Base-by-base conservation (phyloP, 2,797 vertebrate genomes). In the Galaxias olidus region DNA sequence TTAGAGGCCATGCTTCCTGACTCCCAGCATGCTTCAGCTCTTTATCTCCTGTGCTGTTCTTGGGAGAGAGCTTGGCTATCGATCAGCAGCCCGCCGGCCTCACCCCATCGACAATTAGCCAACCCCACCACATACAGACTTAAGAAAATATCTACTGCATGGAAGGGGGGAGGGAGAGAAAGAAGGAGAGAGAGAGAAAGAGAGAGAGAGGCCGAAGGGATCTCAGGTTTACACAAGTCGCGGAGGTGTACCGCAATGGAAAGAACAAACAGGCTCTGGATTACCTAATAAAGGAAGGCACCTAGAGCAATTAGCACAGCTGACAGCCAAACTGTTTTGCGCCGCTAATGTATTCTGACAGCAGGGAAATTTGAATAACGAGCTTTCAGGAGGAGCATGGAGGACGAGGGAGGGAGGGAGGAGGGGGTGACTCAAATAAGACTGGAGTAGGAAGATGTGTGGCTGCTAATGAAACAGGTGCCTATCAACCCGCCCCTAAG, bases 281-380 rank as follows among this genome's bases (percentile, higher is more conserved):
- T 86, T 88, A 87, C 88, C 87, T 91, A 82, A 87, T 90, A 89
- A 92, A 90, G 88, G 87, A 87, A 91, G 84, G 87, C 89, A 91
- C 89, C 89, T 89, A 84, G 72, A 88, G 87, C 89, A 93, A 93
- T 92, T 92, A 92, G 87, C 84, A 79, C 87, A 87, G 88, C 89
- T 90, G 90, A 92, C 91, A 90, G 86, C 78, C 88, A 89, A 90
- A 87, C 88, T 84, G 86, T 78, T 86, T 79, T 55, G 71, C 80
- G 54, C 63, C 18, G 83, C 90, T 92, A 92, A 93, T 92, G 88
- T 85, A 81, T 88, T 87, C 88, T 89, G 92, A 92, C 91, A 91
- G 91, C 87, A 82, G 90, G 87, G 86, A 90, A 87, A 92, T 92
- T 91, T 92, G 86, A 92, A 91, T 92, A 93, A 92, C 84, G 85